phyloP scores from a whole-genome alignment of 35 echinoderm and acorn worm species.

The Stichopus chloronotus region DNA sequence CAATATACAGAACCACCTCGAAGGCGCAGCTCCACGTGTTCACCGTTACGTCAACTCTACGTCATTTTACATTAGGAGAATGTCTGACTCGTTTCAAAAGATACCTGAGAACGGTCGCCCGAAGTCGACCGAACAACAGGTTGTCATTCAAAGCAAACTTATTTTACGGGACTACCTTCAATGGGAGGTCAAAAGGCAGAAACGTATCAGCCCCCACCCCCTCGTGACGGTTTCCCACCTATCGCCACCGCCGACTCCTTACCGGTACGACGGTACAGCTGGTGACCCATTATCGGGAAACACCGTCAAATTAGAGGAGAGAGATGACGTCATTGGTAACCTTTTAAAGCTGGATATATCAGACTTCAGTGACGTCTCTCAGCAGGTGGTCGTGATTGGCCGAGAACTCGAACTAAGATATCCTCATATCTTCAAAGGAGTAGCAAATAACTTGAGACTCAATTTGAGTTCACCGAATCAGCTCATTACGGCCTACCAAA shows the following conservation, averaged over 20 bases:
- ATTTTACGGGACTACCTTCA: constrained; percentile 41
- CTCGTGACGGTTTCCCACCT: constrained; percentile 39
- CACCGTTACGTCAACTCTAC: background rate
- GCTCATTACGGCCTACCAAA: constrained; percentile 23
- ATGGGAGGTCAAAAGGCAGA: background rate
- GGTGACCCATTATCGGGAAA: background rate
- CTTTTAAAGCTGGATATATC: constrained; percentile 27
- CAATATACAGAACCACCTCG: background rate
- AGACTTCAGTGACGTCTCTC: constrained; percentile 33
- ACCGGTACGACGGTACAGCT: background rate
- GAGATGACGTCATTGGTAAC: constrained; percentile 32
- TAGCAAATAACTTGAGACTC: constrained; percentile 32
- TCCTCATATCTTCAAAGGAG: constrained; percentile 44
- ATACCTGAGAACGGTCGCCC: constrained; percentile 12
- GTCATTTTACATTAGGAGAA: background rate
- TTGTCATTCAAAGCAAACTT: constrained; percentile 18
- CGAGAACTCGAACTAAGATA: constrained; percentile 30
- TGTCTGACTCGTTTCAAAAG: constrained; percentile 28
- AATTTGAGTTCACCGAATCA: constrained; percentile 39
- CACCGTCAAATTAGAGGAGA: background rate
- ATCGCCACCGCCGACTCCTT: background rate
- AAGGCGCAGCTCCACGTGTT: background rate
- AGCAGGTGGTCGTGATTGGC: constrained; percentile 29
- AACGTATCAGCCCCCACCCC: background rate
- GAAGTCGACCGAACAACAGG: constrained; percentile 40